phyloP scores from a whole-genome alignment of 1,140 invertebrate genomes.

The Aphis craccivora region DNA sequence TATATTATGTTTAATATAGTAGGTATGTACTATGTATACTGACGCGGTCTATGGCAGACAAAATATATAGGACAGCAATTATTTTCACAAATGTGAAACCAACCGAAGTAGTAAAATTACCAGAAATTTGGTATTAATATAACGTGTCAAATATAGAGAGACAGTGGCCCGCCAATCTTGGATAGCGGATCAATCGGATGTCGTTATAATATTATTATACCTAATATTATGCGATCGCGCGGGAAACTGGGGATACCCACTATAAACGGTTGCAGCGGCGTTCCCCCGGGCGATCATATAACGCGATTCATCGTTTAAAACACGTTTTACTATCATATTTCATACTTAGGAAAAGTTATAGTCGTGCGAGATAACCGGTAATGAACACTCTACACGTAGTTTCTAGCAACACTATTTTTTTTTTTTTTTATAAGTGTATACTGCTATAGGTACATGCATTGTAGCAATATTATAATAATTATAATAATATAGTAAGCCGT shows the following conservation, averaged over 20 bases:
- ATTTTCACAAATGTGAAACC: not conserved
- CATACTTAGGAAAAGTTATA: conserved; percentile 2
- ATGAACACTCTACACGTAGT: not conserved
- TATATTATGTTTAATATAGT: not conserved
- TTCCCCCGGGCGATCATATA: not conserved
- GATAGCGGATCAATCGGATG: not conserved
- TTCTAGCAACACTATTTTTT: not conserved
- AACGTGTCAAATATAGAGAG: not conserved
- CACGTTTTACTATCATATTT: conserved; percentile 25
- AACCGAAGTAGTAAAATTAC: not conserved
- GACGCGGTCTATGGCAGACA: not conserved
- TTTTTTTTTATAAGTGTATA: not conserved
- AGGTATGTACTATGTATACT: too few species aligned
- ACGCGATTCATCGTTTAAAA: conserved; percentile 23
- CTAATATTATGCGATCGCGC: not conserved
- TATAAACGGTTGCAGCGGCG: not conserved
- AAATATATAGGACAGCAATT: not conserved
- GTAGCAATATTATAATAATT: not conserved
- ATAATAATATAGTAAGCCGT: not conserved
- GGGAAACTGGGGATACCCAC: not conserved
- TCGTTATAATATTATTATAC: not conserved
- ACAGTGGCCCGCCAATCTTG: not conserved
- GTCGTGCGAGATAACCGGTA: conserved; percentile 35
- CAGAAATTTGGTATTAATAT: conserved; percentile 23
- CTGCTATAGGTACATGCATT: not conserved